Evolutionary conservation across 2,888 invertebrate genomes (phyloP).

Genomic region (Sceliomorpha sp.): DNA sequence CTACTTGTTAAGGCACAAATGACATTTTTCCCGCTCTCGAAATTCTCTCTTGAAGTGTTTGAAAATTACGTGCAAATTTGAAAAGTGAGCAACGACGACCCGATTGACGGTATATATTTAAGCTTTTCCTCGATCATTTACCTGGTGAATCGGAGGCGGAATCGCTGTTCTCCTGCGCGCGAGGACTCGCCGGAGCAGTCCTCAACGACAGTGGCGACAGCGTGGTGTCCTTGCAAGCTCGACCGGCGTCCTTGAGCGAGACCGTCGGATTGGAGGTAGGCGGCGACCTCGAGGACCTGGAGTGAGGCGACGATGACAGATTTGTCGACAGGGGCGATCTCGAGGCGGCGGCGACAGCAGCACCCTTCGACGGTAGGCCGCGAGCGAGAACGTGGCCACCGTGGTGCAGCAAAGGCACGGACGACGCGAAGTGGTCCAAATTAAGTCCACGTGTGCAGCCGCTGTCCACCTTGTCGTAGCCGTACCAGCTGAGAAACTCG

Average conservation of each 20-base stretch:
- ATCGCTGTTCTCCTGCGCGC: constrained; percentile 64
- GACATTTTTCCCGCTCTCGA: no score
- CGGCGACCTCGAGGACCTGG: constrained; percentile 61
- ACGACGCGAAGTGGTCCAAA: constrained; percentile 77
- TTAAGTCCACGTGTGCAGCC: constrained; percentile 83
- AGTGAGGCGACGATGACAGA: constrained; percentile 60
- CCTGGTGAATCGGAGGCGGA: constrained; percentile 68
- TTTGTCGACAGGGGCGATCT: constrained; percentile 59
- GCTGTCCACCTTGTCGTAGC: constrained; percentile 88
- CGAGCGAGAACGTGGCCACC: constrained; percentile 50
- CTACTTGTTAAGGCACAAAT: no score
- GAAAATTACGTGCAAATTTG: no score
- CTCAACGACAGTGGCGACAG: constrained; percentile 62
- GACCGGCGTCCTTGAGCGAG: constrained; percentile 57
- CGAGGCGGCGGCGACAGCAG: constrained; percentile 40
- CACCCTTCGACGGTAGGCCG: constrained; percentile 47
- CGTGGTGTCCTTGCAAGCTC: constrained; percentile 44
- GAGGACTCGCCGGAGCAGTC: constrained; percentile 64
- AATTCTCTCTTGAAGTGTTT: no score
- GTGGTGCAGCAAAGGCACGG: constrained; percentile 59
- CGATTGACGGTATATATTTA: no score
- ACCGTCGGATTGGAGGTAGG: constrained; percentile 53
- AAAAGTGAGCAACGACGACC: no score
- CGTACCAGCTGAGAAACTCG: constrained; percentile 95
- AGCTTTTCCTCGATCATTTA: no score